These are phyloP conservation scores for Cancer borealis DNA, from an alignment of 2,888 invertebrate species.

Conservation along the genomic window DNA sequence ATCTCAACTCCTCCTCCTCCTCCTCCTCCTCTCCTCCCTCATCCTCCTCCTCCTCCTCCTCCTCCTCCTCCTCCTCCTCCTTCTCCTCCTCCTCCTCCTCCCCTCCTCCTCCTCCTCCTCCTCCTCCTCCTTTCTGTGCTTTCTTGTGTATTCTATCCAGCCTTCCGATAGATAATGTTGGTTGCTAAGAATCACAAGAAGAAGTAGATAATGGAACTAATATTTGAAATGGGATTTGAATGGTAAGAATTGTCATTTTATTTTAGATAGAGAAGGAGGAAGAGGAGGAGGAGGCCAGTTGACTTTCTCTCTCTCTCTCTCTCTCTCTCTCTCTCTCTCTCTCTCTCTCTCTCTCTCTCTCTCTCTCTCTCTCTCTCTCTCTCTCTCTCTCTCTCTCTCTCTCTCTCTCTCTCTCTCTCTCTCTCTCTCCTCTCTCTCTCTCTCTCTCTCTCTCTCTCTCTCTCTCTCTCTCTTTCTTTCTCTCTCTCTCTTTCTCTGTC, in stretches of 20 bases:
- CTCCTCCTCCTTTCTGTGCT: no score
- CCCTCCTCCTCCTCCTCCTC: conserved; percentile 3
- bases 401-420: conserved; percentile 13
- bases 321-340: conserved; percentile 20
- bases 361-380: background rate
- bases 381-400: conserved; percentile 20
- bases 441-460: conserved; percentile 20
- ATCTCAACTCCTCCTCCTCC: background rate
- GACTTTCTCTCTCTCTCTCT: background rate
- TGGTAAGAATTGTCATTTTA: no score
- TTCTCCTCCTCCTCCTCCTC: conserved; percentile 11
- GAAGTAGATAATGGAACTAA: no score
- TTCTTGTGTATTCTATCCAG: no score
- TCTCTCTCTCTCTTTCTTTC: conserved; percentile 20
- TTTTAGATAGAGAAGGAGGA: no score
- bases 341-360: conserved; percentile 20
- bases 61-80: conserved; percentile 8
- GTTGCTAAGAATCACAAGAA: no score
- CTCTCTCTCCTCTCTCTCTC: conserved; percentile 14
- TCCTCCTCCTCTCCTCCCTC: background rate
- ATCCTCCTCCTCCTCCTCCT: background rate
- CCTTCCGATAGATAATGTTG: no score
- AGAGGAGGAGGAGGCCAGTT: no score
- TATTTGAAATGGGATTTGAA: no score
- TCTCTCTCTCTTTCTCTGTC: conserved; percentile 20